Percentiles rank a stretch among this genome's conserved stretches.
Evolutionary conservation across 2,113 vertebrate genomes (phyloP).

Genomic region (Atrichornis clamosus): DNA sequence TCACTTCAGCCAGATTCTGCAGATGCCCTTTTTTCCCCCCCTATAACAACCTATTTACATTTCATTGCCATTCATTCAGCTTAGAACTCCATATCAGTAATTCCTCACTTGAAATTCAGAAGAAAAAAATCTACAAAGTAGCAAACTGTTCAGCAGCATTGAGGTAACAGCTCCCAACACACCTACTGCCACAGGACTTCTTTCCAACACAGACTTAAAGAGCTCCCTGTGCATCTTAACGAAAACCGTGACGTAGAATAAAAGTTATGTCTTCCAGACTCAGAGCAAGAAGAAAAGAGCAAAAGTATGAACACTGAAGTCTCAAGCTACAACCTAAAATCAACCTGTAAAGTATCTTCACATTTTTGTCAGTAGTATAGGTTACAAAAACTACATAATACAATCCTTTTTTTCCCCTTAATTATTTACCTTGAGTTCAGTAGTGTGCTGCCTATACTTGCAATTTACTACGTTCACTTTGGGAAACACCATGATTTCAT

Average conservation of each 20-base stretch:
- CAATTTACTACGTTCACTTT: not conserved
- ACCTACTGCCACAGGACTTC: rapidly evolving
- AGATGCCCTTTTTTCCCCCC: not conserved
- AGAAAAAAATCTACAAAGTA: not conserved
- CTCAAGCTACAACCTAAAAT: not conserved
- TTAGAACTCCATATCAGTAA: not conserved
- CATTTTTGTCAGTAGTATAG: not conserved
- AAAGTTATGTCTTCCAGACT: not conserved
- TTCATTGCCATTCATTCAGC: not conserved
- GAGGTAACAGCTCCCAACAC: no score
- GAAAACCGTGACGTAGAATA: rapidly evolving
- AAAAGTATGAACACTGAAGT: not conserved
- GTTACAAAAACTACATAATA: not conserved
- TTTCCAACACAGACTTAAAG: rapidly evolving
- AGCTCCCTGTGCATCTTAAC: rapidly evolving
- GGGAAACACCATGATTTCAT: not conserved
- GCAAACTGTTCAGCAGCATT: rapidly evolving
- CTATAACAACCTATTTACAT: not conserved
- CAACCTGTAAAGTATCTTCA: not conserved
- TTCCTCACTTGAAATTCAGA: not conserved
- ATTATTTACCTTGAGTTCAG: not conserved
- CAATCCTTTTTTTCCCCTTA: not conserved
- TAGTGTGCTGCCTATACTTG: not conserved
- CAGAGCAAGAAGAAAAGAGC: rapidly evolving
- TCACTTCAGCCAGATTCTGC: not conserved